Evolutionary conservation across 1,140 invertebrate genomes (phyloP), one percentile per base, ranked within the genome.

Genomic region (Coenobita brevimanus): DNA sequence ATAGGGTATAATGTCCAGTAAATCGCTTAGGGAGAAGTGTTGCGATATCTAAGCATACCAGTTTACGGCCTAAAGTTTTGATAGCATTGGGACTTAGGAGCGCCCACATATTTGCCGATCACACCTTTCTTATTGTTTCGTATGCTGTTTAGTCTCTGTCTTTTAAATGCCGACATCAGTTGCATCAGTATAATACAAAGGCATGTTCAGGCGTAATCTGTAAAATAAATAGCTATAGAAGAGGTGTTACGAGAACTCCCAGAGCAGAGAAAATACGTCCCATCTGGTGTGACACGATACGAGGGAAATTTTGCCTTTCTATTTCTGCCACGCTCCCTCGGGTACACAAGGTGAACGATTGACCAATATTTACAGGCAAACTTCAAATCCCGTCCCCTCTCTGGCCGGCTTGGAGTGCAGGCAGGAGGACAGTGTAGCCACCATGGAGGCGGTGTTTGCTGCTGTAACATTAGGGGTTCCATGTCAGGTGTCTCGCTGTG

Each of bases 401-500:
- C 46, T 71, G 60, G 80, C 64, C 50, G 80, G 80, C 62, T 82
- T 64, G 54, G 62, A 60, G 67, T 81, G n/a, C n/a, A n/a, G n/a
- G n/a, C 80, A 69, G 50, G 60, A 36, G 64, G 67, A 84, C 69
- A 84, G 24, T 75, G 82, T 84, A 84, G 82, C 82, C 73, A 41
- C 67, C 67, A 75, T 62, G 82, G 69, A 54, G 82, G 69, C 69
- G 82, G 30, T 84, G 69, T 84, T 84, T 84, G 82, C 69, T 75
- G 43, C 82, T 60, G 67, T 84, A 84, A 84, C 69, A 84, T 84
- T 84, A 84, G 82, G 82, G 82, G 82, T 73, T 84, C 81, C 81
- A 83, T 83, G 81, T 83, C 81, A 83, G 81, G 81, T 83, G 81
- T 75, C 81, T 83, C 46, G 15, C 24, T 83, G 62, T 84, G 82